These are phyloP conservation scores for Galbula dea DNA, from an alignment of 2,113 vertebrate genomes.

Conservation along the genomic window DNA sequence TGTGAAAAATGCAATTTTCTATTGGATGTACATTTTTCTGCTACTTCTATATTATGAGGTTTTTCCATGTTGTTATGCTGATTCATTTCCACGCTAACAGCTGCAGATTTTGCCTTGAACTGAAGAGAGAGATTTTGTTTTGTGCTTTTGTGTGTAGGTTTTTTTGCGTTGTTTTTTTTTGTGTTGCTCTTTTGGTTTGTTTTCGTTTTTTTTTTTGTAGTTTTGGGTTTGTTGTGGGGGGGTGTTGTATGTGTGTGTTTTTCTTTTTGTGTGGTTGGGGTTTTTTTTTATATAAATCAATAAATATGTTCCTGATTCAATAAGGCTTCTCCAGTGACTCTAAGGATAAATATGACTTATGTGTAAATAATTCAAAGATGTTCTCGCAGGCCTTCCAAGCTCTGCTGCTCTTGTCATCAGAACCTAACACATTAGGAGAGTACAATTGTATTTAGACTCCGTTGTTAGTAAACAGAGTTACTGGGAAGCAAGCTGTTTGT, in stretches of 20 bases:
- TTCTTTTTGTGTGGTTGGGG: no score
- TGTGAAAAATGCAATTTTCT: background rate
- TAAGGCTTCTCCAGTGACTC: background rate
- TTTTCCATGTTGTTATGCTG: fast-evolving
- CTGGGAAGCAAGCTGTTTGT: background rate
- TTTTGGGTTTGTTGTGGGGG: no score
- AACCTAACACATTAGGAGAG: background rate
- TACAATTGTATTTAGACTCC: background rate
- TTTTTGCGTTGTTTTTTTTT: background rate
- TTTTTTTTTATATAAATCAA: no score
- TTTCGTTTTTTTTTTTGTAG: background rate
- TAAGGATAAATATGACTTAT: background rate
- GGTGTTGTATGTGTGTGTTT: no score
- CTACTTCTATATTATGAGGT: background rate
- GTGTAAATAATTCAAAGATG: background rate
- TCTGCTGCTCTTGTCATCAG: background rate
- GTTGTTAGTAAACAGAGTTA: background rate
- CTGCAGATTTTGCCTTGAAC: background rate
- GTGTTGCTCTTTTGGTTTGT: background rate
- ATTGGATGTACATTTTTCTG: background rate
- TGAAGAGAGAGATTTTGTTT: background rate
- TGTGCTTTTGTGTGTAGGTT: background rate
- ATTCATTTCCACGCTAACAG: background rate
- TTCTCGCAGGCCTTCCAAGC: background rate
- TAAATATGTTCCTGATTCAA: background rate